These are phyloP conservation scores for Platyscapa corneri DNA, from an alignment of 1,140 invertebrate species.

Conservation along the genomic window DNA sequence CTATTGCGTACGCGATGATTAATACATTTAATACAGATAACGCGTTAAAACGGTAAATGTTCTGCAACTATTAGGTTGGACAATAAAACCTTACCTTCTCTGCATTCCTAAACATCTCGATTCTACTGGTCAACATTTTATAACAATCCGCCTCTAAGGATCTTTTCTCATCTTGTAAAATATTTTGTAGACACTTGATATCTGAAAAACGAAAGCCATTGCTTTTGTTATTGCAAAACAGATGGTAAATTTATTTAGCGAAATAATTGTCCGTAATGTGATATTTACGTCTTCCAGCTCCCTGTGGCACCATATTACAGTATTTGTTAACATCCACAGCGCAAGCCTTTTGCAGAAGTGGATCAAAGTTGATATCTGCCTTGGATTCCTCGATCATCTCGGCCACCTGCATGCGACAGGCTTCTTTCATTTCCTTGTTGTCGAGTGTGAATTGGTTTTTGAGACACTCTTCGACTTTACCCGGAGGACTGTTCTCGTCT, in stretches of 20 bases:
- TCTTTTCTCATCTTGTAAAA: conserved; percentile 80
- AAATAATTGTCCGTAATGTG: not conserved
- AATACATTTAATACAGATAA: too few relatives aligned
- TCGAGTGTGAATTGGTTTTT: conserved; percentile 83
- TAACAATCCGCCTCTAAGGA: conserved; percentile 84
- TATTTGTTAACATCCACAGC: conserved; percentile 87
- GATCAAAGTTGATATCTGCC: conserved; percentile 90
- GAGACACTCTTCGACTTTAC: conserved; percentile 90
- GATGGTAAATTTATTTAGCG: too few relatives aligned
- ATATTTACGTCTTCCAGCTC: conserved; percentile 87
- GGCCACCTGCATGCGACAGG: conserved; percentile 87
- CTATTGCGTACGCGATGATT: too few relatives aligned
- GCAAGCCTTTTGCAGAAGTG: conserved; percentile 85
- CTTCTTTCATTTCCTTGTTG: conserved; percentile 81
- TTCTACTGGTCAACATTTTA: conserved; percentile 84
- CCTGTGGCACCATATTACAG: conserved; percentile 87
- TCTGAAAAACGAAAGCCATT: conserved; percentile 75
- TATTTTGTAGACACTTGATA: conserved; percentile 86
- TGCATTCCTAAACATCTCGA: conserved; percentile 93
- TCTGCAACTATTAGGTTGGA: too few relatives aligned
- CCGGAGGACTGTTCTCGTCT: conserved; percentile 68
- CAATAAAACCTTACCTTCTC: conserved; percentile 78
- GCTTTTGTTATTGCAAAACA: conserved; percentile 6
- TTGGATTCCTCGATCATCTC: conserved; percentile 85
- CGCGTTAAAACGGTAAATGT: too few relatives aligned